Percentiles rank a stretch among this genome's conserved stretches.
Conservation (phyloP, 2,113 vertebrate genomes). For the Ahaetulla prasina region DNA sequence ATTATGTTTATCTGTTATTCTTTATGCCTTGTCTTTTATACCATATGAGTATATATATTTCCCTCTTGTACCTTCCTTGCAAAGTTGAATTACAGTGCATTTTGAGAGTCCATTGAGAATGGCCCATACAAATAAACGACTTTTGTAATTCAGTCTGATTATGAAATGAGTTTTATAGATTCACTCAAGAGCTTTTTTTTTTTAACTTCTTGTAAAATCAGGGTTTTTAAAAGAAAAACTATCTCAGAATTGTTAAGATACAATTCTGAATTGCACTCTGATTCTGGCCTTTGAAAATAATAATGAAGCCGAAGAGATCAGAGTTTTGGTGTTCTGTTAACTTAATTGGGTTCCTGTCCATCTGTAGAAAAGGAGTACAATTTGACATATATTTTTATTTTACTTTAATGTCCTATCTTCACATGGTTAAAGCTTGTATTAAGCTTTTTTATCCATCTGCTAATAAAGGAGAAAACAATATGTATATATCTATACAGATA, state of each 20-base stretch:
- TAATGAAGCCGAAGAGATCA: background rate
- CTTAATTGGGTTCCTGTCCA: background rate
- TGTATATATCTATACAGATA: background rate
- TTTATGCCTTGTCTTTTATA: background rate
- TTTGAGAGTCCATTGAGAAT: background rate
- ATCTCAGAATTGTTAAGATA: background rate
- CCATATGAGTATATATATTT: background rate
- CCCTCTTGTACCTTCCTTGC: background rate
- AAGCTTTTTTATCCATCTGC: background rate
- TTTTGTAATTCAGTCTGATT: background rate
- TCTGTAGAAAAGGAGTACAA: background rate
- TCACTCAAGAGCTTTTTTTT: background rate
- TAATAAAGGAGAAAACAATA: background rate
- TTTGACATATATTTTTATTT: background rate
- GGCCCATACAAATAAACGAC: background rate
- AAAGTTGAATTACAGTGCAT: background rate
- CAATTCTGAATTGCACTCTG: background rate
- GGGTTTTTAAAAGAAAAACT: background rate
- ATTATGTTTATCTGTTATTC: background rate
- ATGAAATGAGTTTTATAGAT: background rate
- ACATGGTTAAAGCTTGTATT: background rate
- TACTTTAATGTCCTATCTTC: background rate
- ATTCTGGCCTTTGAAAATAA: background rate
- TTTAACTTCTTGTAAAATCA: background rate
- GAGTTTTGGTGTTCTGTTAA: background rate